Base-by-base conservation (phyloP, 2,888 invertebrate genomes). In the Dryobota labecula region DNA sequence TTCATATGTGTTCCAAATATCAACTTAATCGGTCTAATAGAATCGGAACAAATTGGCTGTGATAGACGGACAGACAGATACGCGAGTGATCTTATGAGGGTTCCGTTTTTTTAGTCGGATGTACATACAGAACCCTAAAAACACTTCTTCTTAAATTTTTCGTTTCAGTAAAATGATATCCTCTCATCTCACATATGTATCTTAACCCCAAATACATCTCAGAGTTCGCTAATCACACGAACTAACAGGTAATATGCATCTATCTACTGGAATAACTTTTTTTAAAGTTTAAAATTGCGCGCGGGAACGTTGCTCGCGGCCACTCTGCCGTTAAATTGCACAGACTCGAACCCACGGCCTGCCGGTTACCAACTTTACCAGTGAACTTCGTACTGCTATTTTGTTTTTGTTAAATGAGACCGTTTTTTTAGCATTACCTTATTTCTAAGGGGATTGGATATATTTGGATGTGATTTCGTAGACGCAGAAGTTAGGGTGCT, bases 271-370 rank as follows among this genome's bases (percentile, higher is more conserved):
- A 66, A 43, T 84, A 91, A 90, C 86, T 91, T 92, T 91, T 88
- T 87, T 86, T 83, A 82, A 90, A 92, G 90, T 92, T 92, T 88
- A 84, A 91, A 92, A 92, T 91, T 92, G 91, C 90, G 81, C 85
- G 83, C 85, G 77, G 86, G 80, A 72, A 80, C 79, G 80, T 58
- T 69, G 81, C 77, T 62, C 58, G 83, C 76, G 66, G 73, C 84
- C 87, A 86, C 84, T 87, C 82, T 86, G 87, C 81, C 88, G 90
- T 90, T 87, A 93, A 92, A 90, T 91, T 90, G 88, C 87, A 84
- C 85, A 76, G 85, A 86, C 87, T 91, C 89, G 88, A 89, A 90
- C 90, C 85, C 80, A 73, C 83, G 81, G 83, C 87, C 67, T 27
- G 84, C 87, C 86, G 86, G 91, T 90, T 91, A 89, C 84, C 86